Evolutionary conservation across 2,113 vertebrate genomes (phyloP).

Genomic region (Larimichthys polyactis): DNA sequence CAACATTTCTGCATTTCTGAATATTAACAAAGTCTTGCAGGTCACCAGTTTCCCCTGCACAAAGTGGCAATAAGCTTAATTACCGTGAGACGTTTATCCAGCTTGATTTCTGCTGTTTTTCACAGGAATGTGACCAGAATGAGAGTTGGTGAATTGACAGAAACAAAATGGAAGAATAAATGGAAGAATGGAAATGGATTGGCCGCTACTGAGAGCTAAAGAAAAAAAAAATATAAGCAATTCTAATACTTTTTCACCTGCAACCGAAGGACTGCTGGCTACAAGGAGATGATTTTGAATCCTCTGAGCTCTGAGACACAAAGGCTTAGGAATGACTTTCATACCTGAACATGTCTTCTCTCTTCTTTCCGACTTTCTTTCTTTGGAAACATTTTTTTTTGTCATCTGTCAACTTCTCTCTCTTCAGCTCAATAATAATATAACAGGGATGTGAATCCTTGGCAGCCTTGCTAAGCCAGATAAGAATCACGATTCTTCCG

Average conservation of each 20-base stretch:
- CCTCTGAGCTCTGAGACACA: conserved; percentile 2
- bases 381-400: background rate
- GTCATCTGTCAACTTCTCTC: background rate
- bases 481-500: background rate
- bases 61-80: background rate
- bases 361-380: conserved; percentile 1
- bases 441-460: background rate
- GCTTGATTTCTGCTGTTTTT: background rate
- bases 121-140: background rate
- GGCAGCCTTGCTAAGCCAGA: background rate
- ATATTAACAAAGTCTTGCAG: background rate
- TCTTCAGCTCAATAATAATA: conserved; percentile 6
- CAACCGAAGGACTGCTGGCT: background rate
- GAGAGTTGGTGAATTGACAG: background rate
- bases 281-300: background rate
- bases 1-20: too few species aligned
- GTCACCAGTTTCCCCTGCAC: background rate
- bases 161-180: background rate
- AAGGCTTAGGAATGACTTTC: conserved; percentile 21
- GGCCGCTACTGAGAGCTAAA: background rate
- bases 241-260: background rate
- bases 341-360: conserved; percentile 26
- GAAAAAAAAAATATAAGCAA: conserved; percentile 17
- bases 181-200: background rate
- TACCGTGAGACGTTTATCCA: background rate